Percentiles rank a stretch among this genome's conserved stretches.
Conservation (phyloP, 2,797 vertebrate species). For the Platyrinchus mystaceus region DNA sequence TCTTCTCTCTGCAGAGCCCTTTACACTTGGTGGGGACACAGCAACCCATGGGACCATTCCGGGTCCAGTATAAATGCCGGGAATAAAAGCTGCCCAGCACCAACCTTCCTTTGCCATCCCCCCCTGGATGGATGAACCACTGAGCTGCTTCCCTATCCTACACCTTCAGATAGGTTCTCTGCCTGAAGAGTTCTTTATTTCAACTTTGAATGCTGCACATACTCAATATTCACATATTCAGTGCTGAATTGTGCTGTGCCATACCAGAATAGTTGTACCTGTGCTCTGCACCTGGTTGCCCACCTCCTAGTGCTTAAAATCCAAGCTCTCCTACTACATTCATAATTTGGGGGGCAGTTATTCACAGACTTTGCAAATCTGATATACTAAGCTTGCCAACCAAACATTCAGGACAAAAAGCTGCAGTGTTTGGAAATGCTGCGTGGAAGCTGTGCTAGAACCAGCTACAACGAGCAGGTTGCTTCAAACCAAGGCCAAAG, state of each 20-base stretch:
- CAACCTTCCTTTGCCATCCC: not conserved
- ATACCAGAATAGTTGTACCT: not conserved
- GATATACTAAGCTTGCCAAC: not conserved
- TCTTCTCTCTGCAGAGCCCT: constrained; percentile 73
- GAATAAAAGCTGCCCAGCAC: constrained; percentile 27
- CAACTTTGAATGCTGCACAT: not conserved
- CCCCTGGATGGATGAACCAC: not conserved
- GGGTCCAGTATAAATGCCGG: constrained; percentile 71
- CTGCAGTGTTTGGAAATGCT: not conserved
- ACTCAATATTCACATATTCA: not conserved
- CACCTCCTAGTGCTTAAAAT: not conserved
- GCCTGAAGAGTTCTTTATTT: not conserved
- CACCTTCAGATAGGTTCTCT: not conserved
- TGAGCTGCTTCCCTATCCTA: not conserved
- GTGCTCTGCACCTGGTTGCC: not conserved
- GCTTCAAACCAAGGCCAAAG: not conserved
- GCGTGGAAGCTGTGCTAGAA: not conserved
- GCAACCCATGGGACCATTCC: constrained; percentile 75
- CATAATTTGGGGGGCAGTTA: not conserved
- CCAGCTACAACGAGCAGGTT: not conserved
- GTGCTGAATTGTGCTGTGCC: not conserved
- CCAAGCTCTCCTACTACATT: not conserved
- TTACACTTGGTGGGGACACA: constrained; percentile 81
- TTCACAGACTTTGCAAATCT: not conserved
- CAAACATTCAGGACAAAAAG: not conserved